These are phyloP conservation scores for Carcina quercana DNA, from an alignment of 2,888 invertebrate genomes.

Conservation along the genomic window DNA sequence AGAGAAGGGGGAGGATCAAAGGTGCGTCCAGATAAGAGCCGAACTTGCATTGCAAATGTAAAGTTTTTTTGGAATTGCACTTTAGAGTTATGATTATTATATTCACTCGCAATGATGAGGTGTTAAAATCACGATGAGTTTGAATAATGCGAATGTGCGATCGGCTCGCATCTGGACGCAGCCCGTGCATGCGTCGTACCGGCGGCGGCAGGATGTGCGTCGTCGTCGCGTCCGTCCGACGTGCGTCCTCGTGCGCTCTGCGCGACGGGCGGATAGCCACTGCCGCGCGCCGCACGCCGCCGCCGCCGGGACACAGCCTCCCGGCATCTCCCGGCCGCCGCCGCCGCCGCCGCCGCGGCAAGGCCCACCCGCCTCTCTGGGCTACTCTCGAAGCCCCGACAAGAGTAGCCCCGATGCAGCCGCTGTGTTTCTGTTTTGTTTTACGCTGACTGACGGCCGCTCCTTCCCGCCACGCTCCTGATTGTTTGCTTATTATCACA, in stretches of 20 bases:
- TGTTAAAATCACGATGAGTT: too few relatives aligned
- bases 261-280: conserved; percentile 60
- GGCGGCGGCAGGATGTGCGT: conserved; percentile 57
- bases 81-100: too few relatives aligned
- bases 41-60: too few relatives aligned
- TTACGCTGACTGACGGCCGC: too few relatives aligned
- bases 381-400: not conserved
- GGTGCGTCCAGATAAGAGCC: too few relatives aligned
- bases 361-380: conserved; percentile 23
- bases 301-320: conserved; percentile 18
- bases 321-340: conserved; percentile 45
- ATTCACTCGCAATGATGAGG: conserved; percentile 11
- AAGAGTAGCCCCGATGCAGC: too few relatives aligned
- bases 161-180: not conserved
- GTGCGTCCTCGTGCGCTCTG: conserved; percentile 64
- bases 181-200: conserved; percentile 57
- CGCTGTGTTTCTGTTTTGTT: too few relatives aligned
- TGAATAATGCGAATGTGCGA: too few relatives aligned
- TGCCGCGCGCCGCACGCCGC: conserved; percentile 40
- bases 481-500: too few relatives aligned
- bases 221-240: conserved; percentile 33
- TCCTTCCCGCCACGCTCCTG: too few relatives aligned
- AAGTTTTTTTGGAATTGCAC: too few relatives aligned
- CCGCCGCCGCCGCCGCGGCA: conserved; percentile 45
- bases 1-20: too few relatives aligned